A percentile compares a stretch with the other conserved stretches of the same genome.
These are phyloP conservation scores for Acanthoscelides obtectus DNA, from an alignment of 2,888 invertebrate genomes.

Conservation along the genomic window DNA sequence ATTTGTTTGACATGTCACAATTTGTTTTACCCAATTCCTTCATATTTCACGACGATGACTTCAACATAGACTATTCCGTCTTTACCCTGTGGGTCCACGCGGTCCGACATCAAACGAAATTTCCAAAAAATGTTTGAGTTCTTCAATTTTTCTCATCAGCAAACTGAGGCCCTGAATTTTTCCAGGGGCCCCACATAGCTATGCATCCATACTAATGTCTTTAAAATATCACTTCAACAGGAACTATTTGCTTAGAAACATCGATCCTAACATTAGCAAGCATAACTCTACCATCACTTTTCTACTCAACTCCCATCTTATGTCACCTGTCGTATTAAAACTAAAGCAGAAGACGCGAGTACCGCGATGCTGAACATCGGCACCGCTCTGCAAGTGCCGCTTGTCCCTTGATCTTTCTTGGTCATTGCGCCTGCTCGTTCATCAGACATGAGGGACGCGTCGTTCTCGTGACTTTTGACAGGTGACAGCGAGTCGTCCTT, in stretches of 20 bases:
- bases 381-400: not conserved
- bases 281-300: not conserved
- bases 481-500: conserved; percentile 18
- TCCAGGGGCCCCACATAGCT: no score
- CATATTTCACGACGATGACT: no score
- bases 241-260: not conserved
- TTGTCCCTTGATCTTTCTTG: not conserved
- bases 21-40: no score
- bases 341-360: not conserved
- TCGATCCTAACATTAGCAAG: not conserved
- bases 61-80: no score
- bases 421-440: not conserved
- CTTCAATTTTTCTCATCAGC: no score
- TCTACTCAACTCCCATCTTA: not conserved
- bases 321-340: not conserved
- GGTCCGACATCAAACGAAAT: no score
- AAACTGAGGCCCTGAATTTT: no score
- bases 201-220: no score
- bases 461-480: conserved; percentile 44
- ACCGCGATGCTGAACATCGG: not conserved
- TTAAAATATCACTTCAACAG: not conserved
- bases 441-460: conserved; percentile 37
- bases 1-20: no score
- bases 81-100: no score
- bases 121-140: no score